Evolutionary conservation across 2,797 vertebrate genomes (phyloP).

Genomic region (Rallus crepitans): DNA sequence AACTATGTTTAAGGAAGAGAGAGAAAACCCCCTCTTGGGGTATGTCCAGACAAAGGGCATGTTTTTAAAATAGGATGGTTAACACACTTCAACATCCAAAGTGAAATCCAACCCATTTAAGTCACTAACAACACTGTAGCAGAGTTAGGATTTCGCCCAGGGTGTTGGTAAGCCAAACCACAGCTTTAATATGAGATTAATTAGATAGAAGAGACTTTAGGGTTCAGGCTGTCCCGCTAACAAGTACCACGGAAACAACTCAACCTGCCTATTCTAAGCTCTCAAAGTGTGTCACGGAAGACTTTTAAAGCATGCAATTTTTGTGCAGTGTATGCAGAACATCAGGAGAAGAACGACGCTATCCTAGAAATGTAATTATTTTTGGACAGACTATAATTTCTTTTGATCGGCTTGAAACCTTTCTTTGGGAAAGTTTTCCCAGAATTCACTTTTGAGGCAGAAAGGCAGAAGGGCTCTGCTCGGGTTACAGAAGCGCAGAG

Average conservation of each 20-base stretch:
- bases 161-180: not conserved
- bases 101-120: not conserved
- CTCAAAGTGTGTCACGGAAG: not conserved
- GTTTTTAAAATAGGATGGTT: constrained; percentile 28
- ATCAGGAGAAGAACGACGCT: not conserved
- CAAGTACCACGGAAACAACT: not conserved
- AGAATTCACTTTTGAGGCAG: not conserved
- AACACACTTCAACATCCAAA: not conserved
- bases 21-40: constrained; percentile 9
- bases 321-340: not conserved
- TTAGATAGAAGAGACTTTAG: not conserved
- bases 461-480: not conserved
- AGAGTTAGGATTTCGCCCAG: not conserved
- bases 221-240: constrained; percentile 7
- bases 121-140: not conserved
- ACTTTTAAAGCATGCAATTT: not conserved
- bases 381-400: not conserved
- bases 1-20: constrained; percentile 68
- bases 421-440: not conserved
- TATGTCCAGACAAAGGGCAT: constrained; percentile 9
- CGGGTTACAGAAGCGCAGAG: not conserved
- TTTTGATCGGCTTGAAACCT: not conserved
- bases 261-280: not conserved
- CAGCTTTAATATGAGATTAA: not conserved
- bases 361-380: not conserved